Conservation (phyloP, 1,140 invertebrate species). For the Drosophila baimaii region DNA sequence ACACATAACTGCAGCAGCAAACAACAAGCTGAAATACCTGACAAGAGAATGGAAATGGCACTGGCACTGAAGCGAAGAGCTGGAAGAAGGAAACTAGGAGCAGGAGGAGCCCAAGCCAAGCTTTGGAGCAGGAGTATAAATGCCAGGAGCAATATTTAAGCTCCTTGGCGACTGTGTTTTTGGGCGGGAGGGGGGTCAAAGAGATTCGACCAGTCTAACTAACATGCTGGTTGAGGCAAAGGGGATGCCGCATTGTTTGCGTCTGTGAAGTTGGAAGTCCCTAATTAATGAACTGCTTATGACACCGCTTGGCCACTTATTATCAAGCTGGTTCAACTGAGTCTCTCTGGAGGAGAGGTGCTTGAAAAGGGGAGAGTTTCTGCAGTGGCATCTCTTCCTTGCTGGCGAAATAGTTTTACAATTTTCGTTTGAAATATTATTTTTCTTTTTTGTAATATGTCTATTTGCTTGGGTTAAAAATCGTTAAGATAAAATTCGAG, state of each 20-base stretch:
- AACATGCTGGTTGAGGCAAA: conserved; percentile 13
- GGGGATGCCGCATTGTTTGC: conserved; percentile 21
- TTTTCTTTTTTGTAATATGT: too few relatives aligned
- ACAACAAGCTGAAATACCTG: conserved; percentile 51
- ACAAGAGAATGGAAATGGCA: conserved; percentile 32
- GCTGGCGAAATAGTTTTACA: background rate
- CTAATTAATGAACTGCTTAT: conserved; percentile 47
- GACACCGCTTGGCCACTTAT: conserved; percentile 36
- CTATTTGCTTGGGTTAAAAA: too few relatives aligned
- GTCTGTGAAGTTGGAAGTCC: conserved; percentile 14
- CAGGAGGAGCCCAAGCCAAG: background rate
- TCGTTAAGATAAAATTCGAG: too few relatives aligned
- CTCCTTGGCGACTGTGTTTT: conserved; percentile 4
- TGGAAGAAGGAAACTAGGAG: background rate
- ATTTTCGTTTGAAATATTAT: too few relatives aligned
- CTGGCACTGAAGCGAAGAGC: background rate
- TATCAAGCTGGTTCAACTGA: conserved; percentile 25
- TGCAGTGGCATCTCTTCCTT: background rate
- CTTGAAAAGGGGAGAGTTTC: background rate
- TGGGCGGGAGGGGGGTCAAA: conserved; percentile 10
- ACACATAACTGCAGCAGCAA: conserved; percentile 45
- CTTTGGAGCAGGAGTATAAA: conserved; percentile 21
- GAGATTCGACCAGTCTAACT: conserved; percentile 12
- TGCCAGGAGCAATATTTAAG: conserved; percentile 39
- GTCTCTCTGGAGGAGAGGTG: too few relatives aligned